phyloP scores from a whole-genome alignment of 1,140 invertebrate genomes.

The Fopius arisanus region DNA sequence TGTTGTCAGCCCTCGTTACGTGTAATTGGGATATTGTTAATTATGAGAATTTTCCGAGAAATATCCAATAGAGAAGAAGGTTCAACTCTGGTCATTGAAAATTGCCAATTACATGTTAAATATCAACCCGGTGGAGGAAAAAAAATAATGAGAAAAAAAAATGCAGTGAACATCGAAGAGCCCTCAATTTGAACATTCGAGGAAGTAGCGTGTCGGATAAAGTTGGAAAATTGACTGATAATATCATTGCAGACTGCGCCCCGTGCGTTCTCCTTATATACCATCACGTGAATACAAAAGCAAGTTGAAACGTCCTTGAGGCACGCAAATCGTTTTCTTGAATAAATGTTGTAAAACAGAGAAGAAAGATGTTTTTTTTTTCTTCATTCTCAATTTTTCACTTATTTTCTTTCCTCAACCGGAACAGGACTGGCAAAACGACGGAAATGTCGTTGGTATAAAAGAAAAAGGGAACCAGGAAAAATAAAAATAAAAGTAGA shows the following conservation, averaged over 20 bases:
- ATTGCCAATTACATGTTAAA: no score
- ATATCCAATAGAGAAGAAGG: no score
- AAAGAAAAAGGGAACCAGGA: neutral
- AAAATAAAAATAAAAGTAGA: conserved; percentile 27
- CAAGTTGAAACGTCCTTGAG: conserved; percentile 24
- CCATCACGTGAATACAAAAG: conserved; percentile 14
- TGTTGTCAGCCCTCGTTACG: no score
- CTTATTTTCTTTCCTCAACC: conserved; percentile 8
- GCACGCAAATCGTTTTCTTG: conserved; percentile 28
- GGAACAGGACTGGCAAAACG: conserved; percentile 21
- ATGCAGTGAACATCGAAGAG: conserved; percentile 10
- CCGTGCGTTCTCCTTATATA: neutral
- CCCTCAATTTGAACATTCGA: conserved; percentile 13
- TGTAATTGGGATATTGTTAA: no score
- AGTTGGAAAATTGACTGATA: conserved; percentile 31
- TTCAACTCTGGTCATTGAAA: no score
- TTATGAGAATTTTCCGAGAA: no score
- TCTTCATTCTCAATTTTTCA: neutral
- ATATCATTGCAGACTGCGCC: neutral
- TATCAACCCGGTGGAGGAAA: neutral
- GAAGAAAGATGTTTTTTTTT: neutral
- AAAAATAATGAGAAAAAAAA: neutral
- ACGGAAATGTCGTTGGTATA: conserved; percentile 9
- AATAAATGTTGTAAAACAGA: conserved; percentile 6
- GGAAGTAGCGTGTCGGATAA: conserved; percentile 23